Conservation (phyloP, 2,797 vertebrate species). For the Natrix natrix region DNA sequence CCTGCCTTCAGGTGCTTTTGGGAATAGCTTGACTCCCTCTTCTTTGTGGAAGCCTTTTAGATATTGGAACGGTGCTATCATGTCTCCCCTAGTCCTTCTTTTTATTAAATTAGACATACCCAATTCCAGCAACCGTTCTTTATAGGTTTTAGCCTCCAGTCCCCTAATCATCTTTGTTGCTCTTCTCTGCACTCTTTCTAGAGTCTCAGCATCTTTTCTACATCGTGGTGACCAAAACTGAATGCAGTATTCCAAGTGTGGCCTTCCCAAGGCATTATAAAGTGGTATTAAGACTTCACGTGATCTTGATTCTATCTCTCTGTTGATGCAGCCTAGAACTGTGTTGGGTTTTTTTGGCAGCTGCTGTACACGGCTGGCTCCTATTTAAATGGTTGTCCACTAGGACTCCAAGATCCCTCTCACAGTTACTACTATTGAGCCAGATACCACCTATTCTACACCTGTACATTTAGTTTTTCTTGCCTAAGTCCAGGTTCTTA, state of each 20-base stretch:
- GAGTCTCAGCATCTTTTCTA: neutral
- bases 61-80: neutral
- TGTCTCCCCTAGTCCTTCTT: accelerated
- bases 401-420: neutral
- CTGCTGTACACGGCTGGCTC: neutral
- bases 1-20: neutral
- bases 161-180: neutral
- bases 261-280: neutral
- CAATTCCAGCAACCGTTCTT: neutral
- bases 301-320: neutral
- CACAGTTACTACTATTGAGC: neutral
- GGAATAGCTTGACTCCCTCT: neutral
- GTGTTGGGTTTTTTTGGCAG: neutral
- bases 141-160: neutral
- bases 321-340: neutral
- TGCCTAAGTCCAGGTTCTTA: neutral
- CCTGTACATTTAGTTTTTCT: neutral
- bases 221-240: neutral
- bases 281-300: neutral
- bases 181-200: neutral
- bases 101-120: neutral
- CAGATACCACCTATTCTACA: neutral
- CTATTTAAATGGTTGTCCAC: neutral
- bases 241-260: neutral
- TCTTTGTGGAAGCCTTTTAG: neutral